phyloP scores from a whole-genome alignment of 2,888 invertebrate species.

The Ommatoiulus sabulosus region DNA sequence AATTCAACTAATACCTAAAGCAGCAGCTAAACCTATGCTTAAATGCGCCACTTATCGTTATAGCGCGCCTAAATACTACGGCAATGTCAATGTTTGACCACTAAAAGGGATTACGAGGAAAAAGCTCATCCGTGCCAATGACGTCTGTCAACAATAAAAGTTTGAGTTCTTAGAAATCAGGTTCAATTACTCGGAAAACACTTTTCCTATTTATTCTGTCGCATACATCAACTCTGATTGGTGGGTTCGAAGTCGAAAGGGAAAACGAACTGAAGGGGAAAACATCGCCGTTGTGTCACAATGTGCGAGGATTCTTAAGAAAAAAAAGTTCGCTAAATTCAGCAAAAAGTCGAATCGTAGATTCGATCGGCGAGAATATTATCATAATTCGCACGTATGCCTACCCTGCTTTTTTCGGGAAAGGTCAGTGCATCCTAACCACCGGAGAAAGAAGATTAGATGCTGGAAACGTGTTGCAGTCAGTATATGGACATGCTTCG shows the following conservation, averaged over 20 bases:
- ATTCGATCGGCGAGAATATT: not conserved
- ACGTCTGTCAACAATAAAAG: not conserved
- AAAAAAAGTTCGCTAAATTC: not conserved
- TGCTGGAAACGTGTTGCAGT: not conserved
- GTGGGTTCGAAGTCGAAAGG: not conserved
- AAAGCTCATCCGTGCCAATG: constrained; percentile 7
- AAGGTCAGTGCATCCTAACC: constrained; percentile 12
- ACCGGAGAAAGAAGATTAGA: not conserved
- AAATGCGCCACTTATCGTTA: not conserved
- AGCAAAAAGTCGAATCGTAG: not conserved
- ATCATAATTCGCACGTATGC: not conserved
- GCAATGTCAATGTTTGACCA: not conserved
- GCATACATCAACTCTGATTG: not conserved
- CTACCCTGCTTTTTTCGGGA: not conserved
- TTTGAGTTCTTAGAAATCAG: not conserved
- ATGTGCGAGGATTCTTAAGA: not conserved
- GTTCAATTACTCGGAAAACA: not conserved
- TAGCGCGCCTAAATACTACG: not conserved
- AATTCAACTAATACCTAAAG: not conserved
- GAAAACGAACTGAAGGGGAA: not conserved
- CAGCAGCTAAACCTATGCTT: not conserved
- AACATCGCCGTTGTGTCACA: not conserved
- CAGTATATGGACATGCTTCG: constrained; percentile 3
- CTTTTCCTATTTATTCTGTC: not conserved
- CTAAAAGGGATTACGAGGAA: not conserved